Evolutionary conservation across 2,888 invertebrate species (phyloP).

Genomic region (Brachypalpus laphriformis): DNA sequence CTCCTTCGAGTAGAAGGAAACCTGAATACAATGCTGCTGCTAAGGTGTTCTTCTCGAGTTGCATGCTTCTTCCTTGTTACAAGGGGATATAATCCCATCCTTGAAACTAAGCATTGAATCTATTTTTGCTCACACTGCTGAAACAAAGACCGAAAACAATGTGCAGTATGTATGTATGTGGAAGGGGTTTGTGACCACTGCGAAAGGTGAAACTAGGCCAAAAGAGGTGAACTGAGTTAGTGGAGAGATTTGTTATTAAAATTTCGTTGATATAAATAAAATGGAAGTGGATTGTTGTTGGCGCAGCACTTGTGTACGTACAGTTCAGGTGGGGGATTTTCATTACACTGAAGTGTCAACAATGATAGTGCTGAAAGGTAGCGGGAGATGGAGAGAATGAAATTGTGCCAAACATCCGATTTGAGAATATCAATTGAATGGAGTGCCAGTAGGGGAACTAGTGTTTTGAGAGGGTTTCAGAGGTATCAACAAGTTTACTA

Average conservation of each 20-base stretch:
- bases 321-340: conserved; percentile 10
- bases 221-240: conserved; percentile 4
- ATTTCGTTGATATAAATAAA: conserved; percentile 30
- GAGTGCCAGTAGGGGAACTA: neutral
- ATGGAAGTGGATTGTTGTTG: conserved; percentile 16
- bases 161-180: no score
- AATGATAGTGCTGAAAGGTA: conserved; percentile 5
- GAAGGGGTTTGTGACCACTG: neutral
- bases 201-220: conserved; percentile 35
- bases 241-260: conserved; percentile 60
- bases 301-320: neutral
- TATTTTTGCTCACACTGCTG: neutral
- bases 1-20: neutral
- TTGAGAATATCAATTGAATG: conserved; percentile 43
- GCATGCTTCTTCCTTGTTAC: conserved; percentile 28
- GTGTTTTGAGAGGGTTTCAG: neutral
- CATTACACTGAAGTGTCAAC: conserved; percentile 52
- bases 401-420: conserved; percentile 53
- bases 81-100: conserved; percentile 2
- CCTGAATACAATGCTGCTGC: neutral
- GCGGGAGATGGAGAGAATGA: neutral
- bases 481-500: conserved; percentile 51
- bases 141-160: conserved; percentile 37
- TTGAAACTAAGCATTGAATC: neutral
- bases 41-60: conserved; percentile 2